phyloP scores from a whole-genome alignment of 2,797 vertebrate species.

The Xyrichtys novacula region DNA sequence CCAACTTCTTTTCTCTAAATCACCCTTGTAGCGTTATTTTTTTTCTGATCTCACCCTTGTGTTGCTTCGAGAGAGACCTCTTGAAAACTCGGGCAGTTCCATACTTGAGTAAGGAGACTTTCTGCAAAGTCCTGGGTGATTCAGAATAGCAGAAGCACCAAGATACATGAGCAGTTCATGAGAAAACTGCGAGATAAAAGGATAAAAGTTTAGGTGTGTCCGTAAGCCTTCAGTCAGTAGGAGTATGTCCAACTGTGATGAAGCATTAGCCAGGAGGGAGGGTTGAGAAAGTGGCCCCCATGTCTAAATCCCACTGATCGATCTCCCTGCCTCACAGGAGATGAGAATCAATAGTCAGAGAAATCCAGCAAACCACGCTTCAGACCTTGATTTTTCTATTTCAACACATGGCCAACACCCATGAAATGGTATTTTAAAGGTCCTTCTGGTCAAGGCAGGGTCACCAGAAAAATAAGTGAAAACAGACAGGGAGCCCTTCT shows the following conservation, averaged over 20 bases:
- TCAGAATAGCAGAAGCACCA: conserved; percentile 21
- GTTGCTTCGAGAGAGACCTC: conserved; percentile 43
- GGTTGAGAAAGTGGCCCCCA: conserved; percentile 62
- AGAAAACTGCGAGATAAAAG: conserved; percentile 27
- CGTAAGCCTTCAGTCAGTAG: conserved; percentile 37
- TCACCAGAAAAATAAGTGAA: conserved; percentile 21
- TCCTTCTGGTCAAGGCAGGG: conserved; percentile 27
- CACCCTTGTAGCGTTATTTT: conserved; percentile 10
- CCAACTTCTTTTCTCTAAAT: conserved; percentile 21
- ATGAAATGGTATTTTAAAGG: conserved; percentile 80
- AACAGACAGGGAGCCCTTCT: not conserved
- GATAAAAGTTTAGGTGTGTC: conserved; percentile 51
- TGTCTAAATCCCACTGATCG: conserved; percentile 84
- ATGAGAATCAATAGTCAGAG: conserved; percentile 84
- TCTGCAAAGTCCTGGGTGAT: conserved; percentile 26
- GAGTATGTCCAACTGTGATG: conserved; percentile 50
- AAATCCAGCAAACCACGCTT: conserved; percentile 80
- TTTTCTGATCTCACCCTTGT: conserved; percentile 11
- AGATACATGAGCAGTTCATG: conserved; percentile 26
- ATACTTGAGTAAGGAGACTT: conserved; percentile 20
- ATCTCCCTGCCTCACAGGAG: conserved; percentile 76
- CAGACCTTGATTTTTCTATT: conserved; percentile 79
- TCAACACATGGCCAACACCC: conserved; percentile 78
- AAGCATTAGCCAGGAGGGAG: conserved; percentile 40
- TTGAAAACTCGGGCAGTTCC: conserved; percentile 48